phyloP scores from a whole-genome alignment of 2,113 vertebrate genomes.

The Pitta sordida region DNA sequence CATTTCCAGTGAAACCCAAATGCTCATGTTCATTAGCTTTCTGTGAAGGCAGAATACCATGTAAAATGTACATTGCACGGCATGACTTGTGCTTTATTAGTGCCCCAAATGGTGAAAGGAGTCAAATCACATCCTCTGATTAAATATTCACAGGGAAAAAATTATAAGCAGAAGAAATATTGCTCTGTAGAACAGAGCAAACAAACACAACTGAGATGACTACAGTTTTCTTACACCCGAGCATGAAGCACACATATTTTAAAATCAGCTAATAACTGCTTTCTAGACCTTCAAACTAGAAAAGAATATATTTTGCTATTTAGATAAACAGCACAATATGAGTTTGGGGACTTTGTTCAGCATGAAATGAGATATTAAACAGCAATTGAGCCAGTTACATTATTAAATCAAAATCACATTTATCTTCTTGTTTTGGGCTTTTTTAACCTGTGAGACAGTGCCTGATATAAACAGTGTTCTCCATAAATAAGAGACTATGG shows the following conservation, averaged over 20 bases:
- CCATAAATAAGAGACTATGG: neutral
- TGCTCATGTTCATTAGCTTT: conserved; percentile 3
- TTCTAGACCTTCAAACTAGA: conserved; percentile 46
- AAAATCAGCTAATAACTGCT: conserved; percentile 46
- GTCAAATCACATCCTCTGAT: neutral
- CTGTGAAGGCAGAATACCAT: neutral
- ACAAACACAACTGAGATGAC: neutral
- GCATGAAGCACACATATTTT: conserved; percentile 1
- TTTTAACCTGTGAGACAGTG: neutral
- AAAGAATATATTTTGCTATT: conserved; percentile 48
- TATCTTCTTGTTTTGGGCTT: neutral
- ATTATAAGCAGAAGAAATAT: neutral
- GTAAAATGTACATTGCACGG: neutral
- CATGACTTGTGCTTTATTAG: neutral
- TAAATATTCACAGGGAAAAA: neutral
- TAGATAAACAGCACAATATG: conserved; percentile 42
- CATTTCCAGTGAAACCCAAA: conserved; percentile 43
- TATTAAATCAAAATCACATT: conserved; percentile 35
- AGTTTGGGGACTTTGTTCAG: conserved; percentile 24
- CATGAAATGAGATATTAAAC: conserved; percentile 21
- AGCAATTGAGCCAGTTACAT: neutral
- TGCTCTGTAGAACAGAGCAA: neutral
- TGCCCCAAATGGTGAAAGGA: neutral
- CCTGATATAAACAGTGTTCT: neutral
- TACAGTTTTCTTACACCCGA: neutral